Evolutionary conservation across 2,797 vertebrate species (phyloP).

Genomic region (Hydrophis major): DNA sequence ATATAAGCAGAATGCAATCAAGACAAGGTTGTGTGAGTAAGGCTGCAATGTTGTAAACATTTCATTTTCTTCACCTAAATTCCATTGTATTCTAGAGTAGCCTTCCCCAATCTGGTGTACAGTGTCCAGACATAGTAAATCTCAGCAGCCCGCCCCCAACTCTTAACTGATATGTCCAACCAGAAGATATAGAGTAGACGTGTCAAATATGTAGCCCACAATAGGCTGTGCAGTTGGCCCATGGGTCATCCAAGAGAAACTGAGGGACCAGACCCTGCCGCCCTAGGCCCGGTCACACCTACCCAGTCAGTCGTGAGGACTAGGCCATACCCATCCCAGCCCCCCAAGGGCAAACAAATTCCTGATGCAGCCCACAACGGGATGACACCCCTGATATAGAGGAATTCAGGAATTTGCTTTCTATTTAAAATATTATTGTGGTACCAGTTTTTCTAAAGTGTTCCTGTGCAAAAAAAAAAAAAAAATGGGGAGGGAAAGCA

Average conservation of each 20-base stretch:
- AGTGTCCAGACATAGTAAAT: not conserved
- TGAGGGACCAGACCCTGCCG: too few relatives aligned
- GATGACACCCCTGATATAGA: not conserved
- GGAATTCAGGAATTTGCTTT: not conserved
- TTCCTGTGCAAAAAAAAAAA: too few relatives aligned
- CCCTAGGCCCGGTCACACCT: too few relatives aligned
- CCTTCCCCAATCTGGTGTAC: not conserved
- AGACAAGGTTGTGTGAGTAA: not conserved
- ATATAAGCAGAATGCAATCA: not conserved
- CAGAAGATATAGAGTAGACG: not conserved
- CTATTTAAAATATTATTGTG: not conserved
- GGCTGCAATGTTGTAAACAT: not conserved
- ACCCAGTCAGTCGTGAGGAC: too few relatives aligned
- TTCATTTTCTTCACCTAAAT: not conserved
- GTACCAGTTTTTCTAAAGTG: not conserved
- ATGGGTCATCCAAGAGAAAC: too few relatives aligned
- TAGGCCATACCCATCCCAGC: too few relatives aligned
- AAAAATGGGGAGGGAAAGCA: too few relatives aligned
- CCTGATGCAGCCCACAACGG: too few relatives aligned
- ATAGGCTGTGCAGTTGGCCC: too few relatives aligned
- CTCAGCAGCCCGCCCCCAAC: not conserved
- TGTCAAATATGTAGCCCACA: too few relatives aligned
- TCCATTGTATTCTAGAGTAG: not conserved
- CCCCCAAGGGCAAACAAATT: too few relatives aligned
- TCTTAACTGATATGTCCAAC: not conserved